Conservation (phyloP, 2,113 vertebrate genomes). For the Eidolon helvum region DNA sequence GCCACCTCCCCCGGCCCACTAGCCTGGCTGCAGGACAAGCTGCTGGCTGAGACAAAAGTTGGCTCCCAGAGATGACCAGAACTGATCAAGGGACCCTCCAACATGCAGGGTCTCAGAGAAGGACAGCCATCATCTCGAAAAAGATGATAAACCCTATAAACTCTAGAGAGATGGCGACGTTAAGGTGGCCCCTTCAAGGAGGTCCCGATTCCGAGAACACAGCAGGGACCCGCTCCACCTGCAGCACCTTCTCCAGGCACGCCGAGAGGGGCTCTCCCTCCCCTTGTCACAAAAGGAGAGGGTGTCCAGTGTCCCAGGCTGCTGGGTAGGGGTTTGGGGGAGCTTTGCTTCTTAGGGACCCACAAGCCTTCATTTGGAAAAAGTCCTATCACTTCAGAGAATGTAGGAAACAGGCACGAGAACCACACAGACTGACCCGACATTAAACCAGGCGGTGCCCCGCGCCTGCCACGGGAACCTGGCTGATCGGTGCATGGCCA, state of each 20-base stretch:
- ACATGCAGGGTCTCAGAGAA: not conserved
- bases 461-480: no score
- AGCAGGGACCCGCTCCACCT: no score
- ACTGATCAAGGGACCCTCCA: not conserved
- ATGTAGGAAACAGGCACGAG: no score
- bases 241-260: not conserved
- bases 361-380: not conserved
- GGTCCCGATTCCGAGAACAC: not conserved
- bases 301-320: not conserved
- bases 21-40: not conserved
- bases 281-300: no score
- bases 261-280: not conserved
- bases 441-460: no score
- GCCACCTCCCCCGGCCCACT: rapidly evolving
- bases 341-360: not conserved
- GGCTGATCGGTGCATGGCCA: no score
- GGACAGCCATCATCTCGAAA: no score
- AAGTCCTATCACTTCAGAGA: not conserved
- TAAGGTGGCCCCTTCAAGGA: not conserved
- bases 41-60: not conserved
- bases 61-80: no score
- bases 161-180: rapidly evolving
- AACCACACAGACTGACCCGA: no score
- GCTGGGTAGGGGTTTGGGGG: no score
- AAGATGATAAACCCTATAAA: no score